Conservation (phyloP, 1,140 invertebrate species). For the Macrobrachium rosenbergii region DNA sequence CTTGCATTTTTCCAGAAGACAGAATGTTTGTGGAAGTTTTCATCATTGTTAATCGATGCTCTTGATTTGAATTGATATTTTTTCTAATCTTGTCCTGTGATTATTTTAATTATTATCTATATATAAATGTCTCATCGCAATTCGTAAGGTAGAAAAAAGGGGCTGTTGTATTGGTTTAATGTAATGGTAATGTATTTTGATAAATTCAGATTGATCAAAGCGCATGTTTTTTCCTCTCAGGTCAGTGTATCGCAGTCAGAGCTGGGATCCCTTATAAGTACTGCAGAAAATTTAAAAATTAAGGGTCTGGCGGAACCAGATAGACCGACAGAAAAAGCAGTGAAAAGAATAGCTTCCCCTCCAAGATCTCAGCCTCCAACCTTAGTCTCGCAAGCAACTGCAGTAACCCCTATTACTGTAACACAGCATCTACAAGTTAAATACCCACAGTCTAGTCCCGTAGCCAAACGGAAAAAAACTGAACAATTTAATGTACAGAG, state of each 20-base stretch:
- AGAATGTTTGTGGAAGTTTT: too few relatives aligned
- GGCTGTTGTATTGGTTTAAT: not conserved
- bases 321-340: slow-evolving; percentile 62
- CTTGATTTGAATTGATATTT: too few relatives aligned
- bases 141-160: not conserved
- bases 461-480: slow-evolving; percentile 65
- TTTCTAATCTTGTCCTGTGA: too few relatives aligned
- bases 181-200: not conserved
- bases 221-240: slow-evolving; percentile 28
- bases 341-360: slow-evolving; percentile 65
- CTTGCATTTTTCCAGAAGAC: too few relatives aligned
- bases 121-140: too few relatives aligned
- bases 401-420: slow-evolving; percentile 26
- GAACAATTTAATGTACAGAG: slow-evolving; percentile 59
- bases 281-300: slow-evolving; percentile 70
- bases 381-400: slow-evolving; percentile 46
- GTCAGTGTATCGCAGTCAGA: slow-evolving; percentile 70
- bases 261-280: slow-evolving; percentile 69
- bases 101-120: too few relatives aligned
- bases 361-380: slow-evolving; percentile 57
- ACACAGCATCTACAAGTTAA: slow-evolving; percentile 55
- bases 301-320: slow-evolving; percentile 70
- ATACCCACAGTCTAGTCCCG: slow-evolving; percentile 64
- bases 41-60: too few relatives aligned
- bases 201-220: not conserved